These are phyloP conservation scores for Cydia splendana DNA, from an alignment of 1,140 invertebrate species.

Conservation along the genomic window DNA sequence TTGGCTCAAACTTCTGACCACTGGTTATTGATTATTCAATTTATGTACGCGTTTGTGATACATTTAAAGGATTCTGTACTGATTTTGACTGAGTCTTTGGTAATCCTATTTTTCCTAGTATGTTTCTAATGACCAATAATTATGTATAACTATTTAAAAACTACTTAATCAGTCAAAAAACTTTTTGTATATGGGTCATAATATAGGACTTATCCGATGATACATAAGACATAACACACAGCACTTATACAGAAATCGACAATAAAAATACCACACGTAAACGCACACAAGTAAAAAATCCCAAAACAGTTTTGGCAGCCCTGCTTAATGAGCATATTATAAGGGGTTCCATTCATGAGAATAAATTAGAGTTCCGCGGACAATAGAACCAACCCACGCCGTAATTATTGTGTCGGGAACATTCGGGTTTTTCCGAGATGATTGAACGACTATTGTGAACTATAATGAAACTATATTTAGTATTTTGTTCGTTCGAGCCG, in stretches of 20 bases:
- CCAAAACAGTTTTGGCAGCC: constrained; percentile 10
- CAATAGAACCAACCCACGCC: constrained; percentile 37
- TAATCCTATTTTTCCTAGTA: no score
- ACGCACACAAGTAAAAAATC: background rate
- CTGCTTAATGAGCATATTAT: constrained; percentile 50
- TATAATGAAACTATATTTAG: constrained; percentile 18
- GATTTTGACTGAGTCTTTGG: no score
- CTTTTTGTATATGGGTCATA: no score
- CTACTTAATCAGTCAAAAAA: no score
- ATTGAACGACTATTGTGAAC: constrained; percentile 25
- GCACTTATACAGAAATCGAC: background rate
- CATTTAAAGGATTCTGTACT: no score
- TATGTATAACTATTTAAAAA: no score
- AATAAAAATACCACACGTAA: background rate
- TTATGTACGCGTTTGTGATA: no score
- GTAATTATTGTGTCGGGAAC: constrained; percentile 32
- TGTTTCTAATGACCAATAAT: no score
- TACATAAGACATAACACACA: no score
- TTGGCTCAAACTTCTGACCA: no score
- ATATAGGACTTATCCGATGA: background rate
- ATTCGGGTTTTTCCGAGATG: constrained; percentile 31
- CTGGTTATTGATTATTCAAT: no score
- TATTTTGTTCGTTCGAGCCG: background rate
- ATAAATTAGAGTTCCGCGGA: constrained; percentile 48
- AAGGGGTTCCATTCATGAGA: constrained; percentile 47